phyloP scores from a whole-genome alignment of 2,113 vertebrate genomes.

The Labeo rohita region DNA sequence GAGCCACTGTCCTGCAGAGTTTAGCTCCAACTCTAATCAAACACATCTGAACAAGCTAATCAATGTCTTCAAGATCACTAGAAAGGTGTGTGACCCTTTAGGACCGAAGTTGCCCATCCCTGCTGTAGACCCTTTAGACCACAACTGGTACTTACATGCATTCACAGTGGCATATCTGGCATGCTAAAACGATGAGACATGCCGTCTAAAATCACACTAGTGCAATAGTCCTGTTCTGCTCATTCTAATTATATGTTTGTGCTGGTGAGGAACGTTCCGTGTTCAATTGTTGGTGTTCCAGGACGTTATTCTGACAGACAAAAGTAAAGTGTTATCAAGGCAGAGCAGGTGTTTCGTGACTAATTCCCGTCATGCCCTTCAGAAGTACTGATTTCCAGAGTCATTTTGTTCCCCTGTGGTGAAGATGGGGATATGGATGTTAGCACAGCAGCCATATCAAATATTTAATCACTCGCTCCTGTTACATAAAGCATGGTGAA shows the following conservation, averaged over 20 bases:
- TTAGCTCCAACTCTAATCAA: too few species aligned
- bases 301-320: conserved; percentile 18
- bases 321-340: conserved; percentile 45
- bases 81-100: too few species aligned
- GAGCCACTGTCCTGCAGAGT: too few species aligned
- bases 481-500: conserved; percentile 26
- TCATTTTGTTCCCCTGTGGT: conserved; percentile 29
- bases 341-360: conserved; percentile 47
- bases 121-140: not conserved
- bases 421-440: conserved; percentile 39
- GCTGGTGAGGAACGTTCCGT: not conserved
- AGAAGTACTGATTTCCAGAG: conserved; percentile 29
- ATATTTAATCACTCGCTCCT: conserved; percentile 46
- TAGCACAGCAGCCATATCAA: conserved; percentile 48
- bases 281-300: conserved; percentile 6
- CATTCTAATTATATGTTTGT: not conserved
- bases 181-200: not conserved
- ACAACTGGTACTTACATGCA: not conserved
- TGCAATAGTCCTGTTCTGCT: not conserved
- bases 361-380: conserved; percentile 43
- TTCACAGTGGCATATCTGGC: not conserved
- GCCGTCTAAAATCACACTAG: not conserved
- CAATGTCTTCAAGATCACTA: too few species aligned
- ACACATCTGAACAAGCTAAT: too few species aligned
- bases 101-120: too few species aligned